Evolutionary conservation across 2,113 vertebrate species (phyloP).

Genomic region (Colistium nudipinnis): DNA sequence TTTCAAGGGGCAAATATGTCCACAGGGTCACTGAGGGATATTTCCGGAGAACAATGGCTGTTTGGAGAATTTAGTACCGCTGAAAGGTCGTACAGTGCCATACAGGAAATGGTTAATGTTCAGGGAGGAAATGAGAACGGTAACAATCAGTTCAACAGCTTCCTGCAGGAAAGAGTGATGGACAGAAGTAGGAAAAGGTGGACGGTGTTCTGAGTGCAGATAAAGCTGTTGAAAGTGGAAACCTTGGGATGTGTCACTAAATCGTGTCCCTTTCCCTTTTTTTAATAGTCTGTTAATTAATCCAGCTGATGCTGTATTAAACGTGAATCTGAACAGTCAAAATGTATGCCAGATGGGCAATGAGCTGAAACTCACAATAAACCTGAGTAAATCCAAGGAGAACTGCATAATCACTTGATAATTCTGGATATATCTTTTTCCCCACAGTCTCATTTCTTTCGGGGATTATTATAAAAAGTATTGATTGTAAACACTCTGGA

Average conservation of each 20-base stretch:
- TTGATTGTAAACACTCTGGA: too few relatives aligned
- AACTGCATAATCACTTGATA: too few relatives aligned
- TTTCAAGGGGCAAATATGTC: slow-evolving; percentile 28
- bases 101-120: slow-evolving; percentile 71
- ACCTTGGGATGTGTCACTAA: background rate
- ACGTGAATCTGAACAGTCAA: background rate
- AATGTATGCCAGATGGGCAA: too few relatives aligned
- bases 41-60: slow-evolving; percentile 77
- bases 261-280: background rate
- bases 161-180: slow-evolving; percentile 56
- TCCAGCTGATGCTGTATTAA: background rate
- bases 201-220: background rate
- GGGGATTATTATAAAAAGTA: too few relatives aligned
- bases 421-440: too few relatives aligned
- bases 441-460: too few relatives aligned
- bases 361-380: too few relatives aligned
- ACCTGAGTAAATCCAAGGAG: too few relatives aligned
- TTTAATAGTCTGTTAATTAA: background rate
- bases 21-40: slow-evolving; percentile 53
- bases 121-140: slow-evolving; percentile 68
- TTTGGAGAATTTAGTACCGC: slow-evolving; percentile 46
- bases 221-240: background rate
- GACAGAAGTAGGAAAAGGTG: too few relatives aligned
- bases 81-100: slow-evolving; percentile 45
- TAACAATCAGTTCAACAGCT: slow-evolving; percentile 75